Percentiles rank a stretch among this genome's conserved stretches.
Conservation (phyloP, 2,888 invertebrate species). For the Oeneis ivallda region DNA sequence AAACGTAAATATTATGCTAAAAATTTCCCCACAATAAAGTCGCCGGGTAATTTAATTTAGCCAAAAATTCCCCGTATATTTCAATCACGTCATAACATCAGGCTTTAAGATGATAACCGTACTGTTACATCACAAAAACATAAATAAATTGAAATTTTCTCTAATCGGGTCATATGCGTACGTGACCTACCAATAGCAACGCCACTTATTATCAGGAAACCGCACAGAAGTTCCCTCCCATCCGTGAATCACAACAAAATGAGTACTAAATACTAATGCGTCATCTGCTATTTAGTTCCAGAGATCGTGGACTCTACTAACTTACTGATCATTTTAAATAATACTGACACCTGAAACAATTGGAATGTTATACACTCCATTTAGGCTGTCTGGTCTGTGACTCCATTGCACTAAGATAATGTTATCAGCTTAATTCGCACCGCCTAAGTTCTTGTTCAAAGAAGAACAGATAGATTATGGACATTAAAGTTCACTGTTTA, state of each 20-base stretch:
- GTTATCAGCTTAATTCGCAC: too few species aligned
- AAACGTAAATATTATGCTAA: too few species aligned
- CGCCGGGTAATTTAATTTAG: neutral
- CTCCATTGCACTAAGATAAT: too few species aligned
- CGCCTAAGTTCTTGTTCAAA: too few species aligned
- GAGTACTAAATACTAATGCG: constrained; percentile 47
- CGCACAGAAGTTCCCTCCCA: constrained; percentile 46
- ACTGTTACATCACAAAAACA: neutral
- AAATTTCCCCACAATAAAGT: neutral
- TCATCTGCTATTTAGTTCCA: constrained; percentile 64
- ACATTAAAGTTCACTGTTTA: neutral
- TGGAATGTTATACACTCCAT: too few species aligned
- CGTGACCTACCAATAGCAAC: constrained; percentile 62
- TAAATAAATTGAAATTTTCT: neutral
- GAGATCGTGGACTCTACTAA: neutral
- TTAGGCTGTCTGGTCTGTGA: too few species aligned
- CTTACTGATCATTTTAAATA: too few species aligned
- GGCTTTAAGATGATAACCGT: constrained; percentile 1
- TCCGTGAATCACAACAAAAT: constrained; percentile 53
- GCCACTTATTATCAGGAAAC: constrained; percentile 54
- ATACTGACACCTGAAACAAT: too few species aligned
- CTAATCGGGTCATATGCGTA: constrained; percentile 48
- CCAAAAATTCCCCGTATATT: neutral
- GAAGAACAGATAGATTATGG: neutral
- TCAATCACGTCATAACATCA: neutral